Evolutionary conservation across 2,888 invertebrate genomes (phyloP), one percentile per base, ranked within the genome.

Genomic region (Drosophila yooni): DNA sequence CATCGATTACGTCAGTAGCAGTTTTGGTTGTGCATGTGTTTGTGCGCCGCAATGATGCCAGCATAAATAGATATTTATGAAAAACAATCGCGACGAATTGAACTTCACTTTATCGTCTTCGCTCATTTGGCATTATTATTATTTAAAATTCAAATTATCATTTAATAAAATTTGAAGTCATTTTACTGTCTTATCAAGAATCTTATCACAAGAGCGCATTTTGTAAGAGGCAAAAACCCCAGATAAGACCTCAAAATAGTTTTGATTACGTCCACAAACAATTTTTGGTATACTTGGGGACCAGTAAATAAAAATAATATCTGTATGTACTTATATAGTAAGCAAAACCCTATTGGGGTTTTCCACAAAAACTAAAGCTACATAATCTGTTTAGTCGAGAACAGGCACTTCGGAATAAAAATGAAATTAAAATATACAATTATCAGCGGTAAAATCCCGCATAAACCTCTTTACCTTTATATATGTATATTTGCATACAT

Each of bases 131-230:
- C 70, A 74, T 64, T 74, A 84, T 74, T 25, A 54, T 36, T 54
- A 54, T 82, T 83, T 58, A 64, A 84, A 87, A 89, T 79, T 82
- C 60, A 68, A 85, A 82, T 88, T 89, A 85, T 85, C 80, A 83
- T 71, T 71, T 25, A 43, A 36, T 40, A 38, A 38, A 51, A 48
- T 54, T 66, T 18, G n/a, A 74, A 72, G 69, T 71, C 69, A 76
- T 61, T 46, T 70, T 54, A 48, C 51, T 51, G 59, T 54, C 84
- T 67, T 83, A 83, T 89, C 75, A 85, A 70, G 48, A 82, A 80
- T 85, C 84, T 85, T 85, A 85, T 85, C 84, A 70, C 33, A 31
- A 21, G 43, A 73, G 57, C 60, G 65, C 66, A 85, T 85, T 89
- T 84, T 85, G 90, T 85, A 85, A 69, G 75, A 70, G 70, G 68